Conservation (phyloP, 2,888 invertebrate species). For the Anoncus sp. region DNA sequence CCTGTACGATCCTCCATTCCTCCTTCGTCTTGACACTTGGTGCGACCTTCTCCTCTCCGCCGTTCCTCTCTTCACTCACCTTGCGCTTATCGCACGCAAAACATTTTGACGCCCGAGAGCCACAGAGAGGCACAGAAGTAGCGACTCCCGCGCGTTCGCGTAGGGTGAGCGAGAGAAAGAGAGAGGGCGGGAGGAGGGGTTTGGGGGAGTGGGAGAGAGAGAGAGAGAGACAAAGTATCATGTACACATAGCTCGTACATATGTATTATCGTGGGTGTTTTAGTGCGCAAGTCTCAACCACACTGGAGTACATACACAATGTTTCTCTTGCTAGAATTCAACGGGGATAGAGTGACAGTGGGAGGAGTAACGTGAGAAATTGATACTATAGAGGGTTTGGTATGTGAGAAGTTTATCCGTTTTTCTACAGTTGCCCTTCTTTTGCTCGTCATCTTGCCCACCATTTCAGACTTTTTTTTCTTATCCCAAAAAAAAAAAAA, state of each 20-base stretch:
- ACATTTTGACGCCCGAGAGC: constrained; percentile 54
- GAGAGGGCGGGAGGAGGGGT: too few relatives aligned
- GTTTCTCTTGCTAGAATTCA: constrained; percentile 50
- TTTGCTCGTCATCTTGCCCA: constrained; percentile 13
- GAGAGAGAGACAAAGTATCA: constrained; percentile 19
- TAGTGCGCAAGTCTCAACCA: constrained; percentile 47
- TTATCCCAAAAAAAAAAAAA: background rate
- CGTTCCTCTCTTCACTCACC: constrained; percentile 25
- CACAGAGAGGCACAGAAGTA: constrained; percentile 40
- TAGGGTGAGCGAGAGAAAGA: constrained; percentile 6
- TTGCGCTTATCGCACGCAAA: constrained; percentile 52
- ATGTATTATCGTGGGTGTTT: constrained; percentile 29
- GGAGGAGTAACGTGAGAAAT: constrained; percentile 54
- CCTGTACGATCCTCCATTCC: constrained; percentile 31
- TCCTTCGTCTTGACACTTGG: constrained; percentile 55
- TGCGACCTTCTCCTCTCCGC: constrained; percentile 66
- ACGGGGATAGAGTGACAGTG: constrained; percentile 42
- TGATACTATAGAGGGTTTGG: constrained; percentile 39
- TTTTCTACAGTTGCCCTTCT: constrained; percentile 33
- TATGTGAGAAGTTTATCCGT: constrained; percentile 43
- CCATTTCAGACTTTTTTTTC: constrained; percentile 1
- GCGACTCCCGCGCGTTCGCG: constrained; percentile 21
- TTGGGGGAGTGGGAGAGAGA: too few relatives aligned
- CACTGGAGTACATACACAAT: constrained; percentile 35
- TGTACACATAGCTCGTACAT: constrained; percentile 30